A percentile compares a stretch with the other conserved stretches of the same genome.
Conservation (phyloP, 2,797 vertebrate genomes). For the Buceros bicornis region DNA sequence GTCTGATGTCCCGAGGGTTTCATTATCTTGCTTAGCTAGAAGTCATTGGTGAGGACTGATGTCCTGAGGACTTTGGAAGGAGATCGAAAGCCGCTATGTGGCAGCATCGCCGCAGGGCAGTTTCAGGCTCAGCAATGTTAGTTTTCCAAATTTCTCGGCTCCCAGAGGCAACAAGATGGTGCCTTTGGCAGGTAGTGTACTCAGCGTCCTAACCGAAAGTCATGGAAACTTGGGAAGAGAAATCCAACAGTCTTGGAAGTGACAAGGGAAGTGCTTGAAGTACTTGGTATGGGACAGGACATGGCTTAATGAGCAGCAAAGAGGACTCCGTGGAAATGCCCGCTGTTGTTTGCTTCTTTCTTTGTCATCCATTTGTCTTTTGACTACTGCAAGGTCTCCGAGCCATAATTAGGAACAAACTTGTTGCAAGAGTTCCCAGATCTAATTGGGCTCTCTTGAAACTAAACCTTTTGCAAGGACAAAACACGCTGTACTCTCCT, state of each 20-base stretch:
- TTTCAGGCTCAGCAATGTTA: neutral
- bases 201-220: neutral
- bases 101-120: neutral
- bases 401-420: slow-evolving; percentile 15
- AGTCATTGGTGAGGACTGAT: neutral
- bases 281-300: neutral
- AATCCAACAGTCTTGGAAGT: neutral
- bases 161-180: neutral
- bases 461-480: slow-evolving; percentile 30
- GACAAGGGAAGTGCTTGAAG: neutral
- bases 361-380: neutral
- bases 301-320: neutral
- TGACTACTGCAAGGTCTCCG: neutral
- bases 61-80: neutral
- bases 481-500: neutral
- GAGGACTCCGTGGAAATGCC: neutral
- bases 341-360: neutral
- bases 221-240: neutral
- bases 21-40: neutral
- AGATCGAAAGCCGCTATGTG: neutral
- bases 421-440: slow-evolving; percentile 11
- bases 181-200: neutral
- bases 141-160: neutral
- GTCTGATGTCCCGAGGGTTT: neutral
- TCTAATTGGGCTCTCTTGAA: slow-evolving; percentile 43